Base-by-base conservation (phyloP, 1,140 invertebrate species). In the Samia ricini region DNA sequence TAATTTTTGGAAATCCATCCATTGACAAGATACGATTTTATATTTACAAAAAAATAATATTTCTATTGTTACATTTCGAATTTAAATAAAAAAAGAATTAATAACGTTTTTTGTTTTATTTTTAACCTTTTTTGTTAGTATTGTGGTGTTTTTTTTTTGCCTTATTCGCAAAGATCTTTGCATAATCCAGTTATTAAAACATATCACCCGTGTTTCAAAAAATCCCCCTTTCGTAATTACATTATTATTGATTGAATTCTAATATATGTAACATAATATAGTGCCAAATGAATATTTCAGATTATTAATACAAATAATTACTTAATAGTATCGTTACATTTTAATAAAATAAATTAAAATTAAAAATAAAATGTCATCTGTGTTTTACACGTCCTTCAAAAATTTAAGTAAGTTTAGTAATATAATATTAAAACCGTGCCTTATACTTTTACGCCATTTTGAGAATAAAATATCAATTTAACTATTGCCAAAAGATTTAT, bases 371-470 rank as follows among this genome's bases (percentile, higher is more conserved):
- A 61, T 51, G 2, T 51, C 15, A 10, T 51, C 65, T 73, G 72
- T 69, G 76, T 81, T 84, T 66, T 63, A 83, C 19, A 12, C 84
- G 84, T 88, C 84, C 85, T 85, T 83, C 79, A 79, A 60, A 83
- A 72, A 77, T 77, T 79, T 74, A 80, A 72, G 71, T 83, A 81
- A 83, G 72, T 78, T 82, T 81, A 85, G 81, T 84, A 61, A 79
- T 77, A 75, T 83, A 85, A 79, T 80, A 71, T 77, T 81, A 85
- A 78, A 81, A 85, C 78, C 76, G 85, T 88, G 85, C 85, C 85
- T 88, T 88, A 88, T 88, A 86, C 81, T 86, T 86, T 85, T 88
- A 88, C 63, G 85, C 85, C 83, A 88, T 86, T 86, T 84, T 86
- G 79, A 82, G 73, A 78, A 66, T 83, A 85, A 85, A 85, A 83